Evolutionary conservation across 2,888 invertebrate species (phyloP), one percentile per base, ranked within the genome.

Genomic region (Ophioninae sp.): DNA sequence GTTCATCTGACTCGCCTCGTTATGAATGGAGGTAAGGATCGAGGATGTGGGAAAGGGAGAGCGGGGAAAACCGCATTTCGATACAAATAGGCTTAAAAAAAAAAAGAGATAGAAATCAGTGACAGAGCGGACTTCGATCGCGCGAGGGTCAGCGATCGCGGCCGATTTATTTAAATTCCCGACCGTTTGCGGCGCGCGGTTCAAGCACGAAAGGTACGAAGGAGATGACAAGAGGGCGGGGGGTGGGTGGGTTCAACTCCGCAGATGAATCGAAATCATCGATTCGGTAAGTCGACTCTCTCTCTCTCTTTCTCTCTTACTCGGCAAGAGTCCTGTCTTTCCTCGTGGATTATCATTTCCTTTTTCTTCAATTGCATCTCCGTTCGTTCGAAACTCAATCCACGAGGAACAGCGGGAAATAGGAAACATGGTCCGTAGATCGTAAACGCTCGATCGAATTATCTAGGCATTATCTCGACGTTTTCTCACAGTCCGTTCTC

Each of bases 1-100:
- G 69, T 58, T 44, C 44, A 13, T 67, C 72, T 83, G 77, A 80
- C 80, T 80, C 77, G 68, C 58, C 69, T 89, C 86, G 82, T 89
- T 86, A 83, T 87, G 86, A 87, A 83, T 61, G 23, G 65, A 67
- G 20, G 51, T 67, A 67, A 39, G 10, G 44, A 30, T 30, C 44
- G 39, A 44, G 63, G 20, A 51, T 23, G 20, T n/a, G n/a, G 20
- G 10, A 64, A 65, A 41, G 39, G 44, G 17, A 58, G 20, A 10
- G 56, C n/a, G 30, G 51, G 22, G 61, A 13, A 39, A 69, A 58
- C 20, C 71, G 63, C 41, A 79, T 87, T 77, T 82, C 82, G 84
- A 86, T 85, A 85, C 76, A 86, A 84, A 81, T 71, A 22, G 68
- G 51, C 61, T 30, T 51, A 6, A 22, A 77, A 73, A 71, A 68